phyloP scores from a whole-genome alignment of 2,797 vertebrate species.

The Sciaenops ocellatus region DNA sequence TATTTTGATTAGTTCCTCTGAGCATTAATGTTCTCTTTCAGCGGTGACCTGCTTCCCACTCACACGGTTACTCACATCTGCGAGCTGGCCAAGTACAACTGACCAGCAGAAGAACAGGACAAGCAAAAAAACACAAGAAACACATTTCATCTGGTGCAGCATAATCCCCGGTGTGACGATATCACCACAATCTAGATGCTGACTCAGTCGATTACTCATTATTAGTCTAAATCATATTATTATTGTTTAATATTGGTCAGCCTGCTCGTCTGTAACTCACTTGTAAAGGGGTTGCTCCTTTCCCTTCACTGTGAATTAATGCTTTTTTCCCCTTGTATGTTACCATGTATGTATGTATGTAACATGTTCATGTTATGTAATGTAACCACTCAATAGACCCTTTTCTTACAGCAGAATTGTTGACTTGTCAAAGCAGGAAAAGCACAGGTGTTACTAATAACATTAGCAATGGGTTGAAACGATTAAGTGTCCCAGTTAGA shows the following conservation, averaged over 20 bases:
- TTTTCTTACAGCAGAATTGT: neutral
- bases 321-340: neutral
- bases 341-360: too few relatives aligned
- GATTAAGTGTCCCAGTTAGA: neutral
- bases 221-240: neutral
- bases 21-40: conserved; percentile 12
- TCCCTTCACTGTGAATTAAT: neutral
- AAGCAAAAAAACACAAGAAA: neutral
- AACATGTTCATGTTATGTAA: neutral
- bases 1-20: conserved; percentile 43
- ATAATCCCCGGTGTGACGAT: neutral
- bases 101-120: neutral
- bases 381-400: neutral
- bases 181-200: neutral
- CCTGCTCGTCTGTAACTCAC: neutral
- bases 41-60: conserved; percentile 31
- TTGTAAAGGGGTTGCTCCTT: neutral
- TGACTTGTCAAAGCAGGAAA: neutral
- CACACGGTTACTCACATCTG: conserved; percentile 27
- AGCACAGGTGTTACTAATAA: neutral
- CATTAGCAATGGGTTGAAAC: neutral
- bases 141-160: neutral
- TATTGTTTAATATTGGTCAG: neutral
- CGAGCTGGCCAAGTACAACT: conserved; percentile 23
- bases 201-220: neutral